These are phyloP conservation scores for Cerastoderma edule DNA, from an alignment of 2,888 invertebrate species.

Conservation along the genomic window DNA sequence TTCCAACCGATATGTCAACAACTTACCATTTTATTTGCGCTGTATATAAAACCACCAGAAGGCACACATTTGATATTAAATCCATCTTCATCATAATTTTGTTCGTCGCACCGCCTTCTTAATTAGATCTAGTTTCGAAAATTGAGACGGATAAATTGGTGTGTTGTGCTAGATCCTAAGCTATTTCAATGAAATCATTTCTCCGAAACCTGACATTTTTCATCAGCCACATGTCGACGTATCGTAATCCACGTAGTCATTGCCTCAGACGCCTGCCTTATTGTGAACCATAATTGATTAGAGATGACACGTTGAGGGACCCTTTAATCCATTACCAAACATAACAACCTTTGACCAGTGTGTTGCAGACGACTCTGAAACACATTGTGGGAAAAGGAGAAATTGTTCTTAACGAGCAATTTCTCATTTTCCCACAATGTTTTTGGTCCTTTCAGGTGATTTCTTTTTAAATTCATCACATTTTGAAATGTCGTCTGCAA, in stretches of 20 bases:
- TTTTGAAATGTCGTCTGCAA: too few relatives aligned
- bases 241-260: constrained; percentile 18
- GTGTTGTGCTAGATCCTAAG: too few relatives aligned
- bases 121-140: too few relatives aligned
- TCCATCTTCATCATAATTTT: too few relatives aligned
- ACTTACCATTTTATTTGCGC: constrained; percentile 7
- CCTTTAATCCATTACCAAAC: background rate
- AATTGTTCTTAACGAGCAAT: background rate
- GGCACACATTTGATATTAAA: background rate
- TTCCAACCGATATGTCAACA: too few relatives aligned
- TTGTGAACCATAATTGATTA: constrained; percentile 10
- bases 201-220: background rate
- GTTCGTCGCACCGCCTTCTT: too few relatives aligned
- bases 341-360: background rate
- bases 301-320: constrained; percentile 8
- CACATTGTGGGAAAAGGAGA: background rate
- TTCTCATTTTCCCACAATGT: constrained; percentile 2
- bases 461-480: too few relatives aligned
- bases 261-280: background rate
- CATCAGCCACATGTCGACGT: constrained; percentile 12
- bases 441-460: too few relatives aligned
- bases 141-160: too few relatives aligned
- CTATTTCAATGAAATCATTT: too few relatives aligned
- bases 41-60: background rate
- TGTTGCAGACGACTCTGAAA: background rate